These are phyloP conservation scores for Crotophaga sulcirostris DNA, from an alignment of 2,113 vertebrate genomes.

Conservation along the genomic window DNA sequence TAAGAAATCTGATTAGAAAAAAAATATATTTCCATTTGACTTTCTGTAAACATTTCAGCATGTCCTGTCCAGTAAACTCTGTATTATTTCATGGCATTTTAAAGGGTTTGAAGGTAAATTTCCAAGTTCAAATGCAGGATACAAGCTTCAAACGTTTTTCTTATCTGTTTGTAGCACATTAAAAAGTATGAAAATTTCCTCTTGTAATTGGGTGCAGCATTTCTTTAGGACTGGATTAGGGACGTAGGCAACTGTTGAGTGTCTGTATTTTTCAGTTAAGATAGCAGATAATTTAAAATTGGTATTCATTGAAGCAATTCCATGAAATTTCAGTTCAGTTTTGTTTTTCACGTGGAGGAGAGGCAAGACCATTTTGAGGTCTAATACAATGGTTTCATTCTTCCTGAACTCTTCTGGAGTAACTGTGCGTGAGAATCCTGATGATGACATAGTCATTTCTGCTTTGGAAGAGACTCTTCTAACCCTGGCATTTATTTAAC, in stretches of 20 bases:
- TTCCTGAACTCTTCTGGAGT: conserved; percentile 2
- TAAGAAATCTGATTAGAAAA: neutral
- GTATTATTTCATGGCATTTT: neutral
- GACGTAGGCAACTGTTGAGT: neutral
- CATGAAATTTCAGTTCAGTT: neutral
- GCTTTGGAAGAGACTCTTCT: conserved; percentile 56
- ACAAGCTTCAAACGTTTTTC: neutral
- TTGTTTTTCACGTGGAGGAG: neutral
- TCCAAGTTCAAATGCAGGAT: neutral
- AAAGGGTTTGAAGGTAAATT: neutral
- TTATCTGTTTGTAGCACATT: neutral
- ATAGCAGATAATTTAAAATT: neutral
- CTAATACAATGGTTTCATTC: neutral
- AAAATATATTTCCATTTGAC: conserved; percentile 16
- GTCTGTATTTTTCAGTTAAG: neutral
- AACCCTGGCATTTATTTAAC: conserved; percentile 73
- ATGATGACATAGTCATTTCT: conserved; percentile 20
- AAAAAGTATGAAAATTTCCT: neutral
- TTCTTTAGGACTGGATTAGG: neutral
- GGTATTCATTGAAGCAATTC: neutral
- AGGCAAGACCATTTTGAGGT: neutral
- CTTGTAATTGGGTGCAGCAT: neutral
- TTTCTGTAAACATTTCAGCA: neutral
- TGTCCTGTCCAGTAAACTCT: neutral
- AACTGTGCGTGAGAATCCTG: neutral